Evolutionary conservation across 2,888 invertebrate genomes (phyloP), one percentile per base, ranked within the genome.

Genomic region (Mesorhabditis belari): DNA sequence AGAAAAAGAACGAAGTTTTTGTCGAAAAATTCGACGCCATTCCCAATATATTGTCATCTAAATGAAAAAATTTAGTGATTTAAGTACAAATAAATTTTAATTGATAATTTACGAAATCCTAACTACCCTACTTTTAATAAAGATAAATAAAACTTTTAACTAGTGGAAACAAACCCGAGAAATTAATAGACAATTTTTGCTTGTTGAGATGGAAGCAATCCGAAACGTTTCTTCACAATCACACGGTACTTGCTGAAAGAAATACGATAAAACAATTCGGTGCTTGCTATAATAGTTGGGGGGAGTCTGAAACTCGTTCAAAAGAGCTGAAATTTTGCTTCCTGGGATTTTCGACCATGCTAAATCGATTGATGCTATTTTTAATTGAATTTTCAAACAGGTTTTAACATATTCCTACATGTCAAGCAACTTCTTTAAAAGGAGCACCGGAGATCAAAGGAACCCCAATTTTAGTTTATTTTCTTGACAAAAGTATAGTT

Each of bases 221-320:
- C 89, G 83, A 91, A 94, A 77, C 94, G 86, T 81, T 89, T 89
- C 84, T 95, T 94, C 66, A 92, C 88, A 9, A 87, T 88, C 67
- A 94, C 88, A 75, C 94, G 86, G 76, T 94, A 89, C 68, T 89
- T 87, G 1, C 92, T 35, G n/a, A 35, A 35, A 17, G 12, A 35
- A 9, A n/a, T 35, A 17, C n/a, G 44, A 35, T 9, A n/a, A n/a
- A n/a, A n/a, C n/a, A n/a, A n/a, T n/a, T n/a, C n/a, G n/a, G n/a
- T n/a, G n/a, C n/a, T n/a, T n/a, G n/a, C n/a, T n/a, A n/a, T n/a
- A n/a, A n/a, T n/a, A n/a, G n/a, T n/a, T n/a, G n/a, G n/a, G n/a
- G n/a, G n/a, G n/a, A n/a, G n/a, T n/a, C n/a, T n/a, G n/a, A n/a
- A n/a, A n/a, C n/a, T n/a, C n/a, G n/a, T n/a, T n/a, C n/a, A n/a